Conservation (phyloP, 2,888 invertebrate genomes). For the Galeruca laticollis region DNA sequence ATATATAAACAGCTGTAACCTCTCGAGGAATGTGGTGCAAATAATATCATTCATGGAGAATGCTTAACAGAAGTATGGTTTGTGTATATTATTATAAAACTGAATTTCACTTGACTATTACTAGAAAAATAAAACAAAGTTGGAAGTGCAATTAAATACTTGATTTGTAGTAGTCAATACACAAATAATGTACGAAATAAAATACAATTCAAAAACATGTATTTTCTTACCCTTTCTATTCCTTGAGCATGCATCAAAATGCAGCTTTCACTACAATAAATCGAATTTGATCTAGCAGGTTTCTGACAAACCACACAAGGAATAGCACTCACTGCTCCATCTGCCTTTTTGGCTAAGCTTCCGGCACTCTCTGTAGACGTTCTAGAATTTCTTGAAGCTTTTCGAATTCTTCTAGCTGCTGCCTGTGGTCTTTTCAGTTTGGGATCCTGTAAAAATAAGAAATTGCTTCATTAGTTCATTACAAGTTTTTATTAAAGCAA, state of each 20-base stretch:
- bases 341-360: slow-evolving; percentile 50
- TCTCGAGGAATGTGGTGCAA: too few relatives aligned
- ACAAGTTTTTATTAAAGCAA: too few relatives aligned
- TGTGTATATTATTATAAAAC: too few relatives aligned
- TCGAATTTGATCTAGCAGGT: slow-evolving; percentile 81
- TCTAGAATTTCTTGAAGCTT: slow-evolving; percentile 61
- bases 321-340: slow-evolving; percentile 44
- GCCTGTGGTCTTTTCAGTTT: slow-evolving; percentile 62
- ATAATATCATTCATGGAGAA: too few relatives aligned
- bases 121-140: too few relatives aligned
- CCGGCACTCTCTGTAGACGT: slow-evolving; percentile 61
- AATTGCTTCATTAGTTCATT: neutral
- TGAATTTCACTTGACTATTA: too few relatives aligned
- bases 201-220: neutral
- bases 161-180: too few relatives aligned
- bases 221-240: slow-evolving; percentile 65
- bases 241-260: slow-evolving; percentile 87
- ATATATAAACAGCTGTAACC: too few relatives aligned
- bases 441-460: slow-evolving; percentile 55
- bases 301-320: slow-evolving; percentile 83
- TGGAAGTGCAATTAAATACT: too few relatives aligned
- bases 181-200: neutral
- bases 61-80: too few relatives aligned
- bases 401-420: slow-evolving; percentile 63
- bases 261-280: slow-evolving; percentile 91